Evolutionary conservation across 2,888 invertebrate genomes (phyloP), one percentile per base, ranked within the genome.

Genomic region (Craniophora ligustri): DNA sequence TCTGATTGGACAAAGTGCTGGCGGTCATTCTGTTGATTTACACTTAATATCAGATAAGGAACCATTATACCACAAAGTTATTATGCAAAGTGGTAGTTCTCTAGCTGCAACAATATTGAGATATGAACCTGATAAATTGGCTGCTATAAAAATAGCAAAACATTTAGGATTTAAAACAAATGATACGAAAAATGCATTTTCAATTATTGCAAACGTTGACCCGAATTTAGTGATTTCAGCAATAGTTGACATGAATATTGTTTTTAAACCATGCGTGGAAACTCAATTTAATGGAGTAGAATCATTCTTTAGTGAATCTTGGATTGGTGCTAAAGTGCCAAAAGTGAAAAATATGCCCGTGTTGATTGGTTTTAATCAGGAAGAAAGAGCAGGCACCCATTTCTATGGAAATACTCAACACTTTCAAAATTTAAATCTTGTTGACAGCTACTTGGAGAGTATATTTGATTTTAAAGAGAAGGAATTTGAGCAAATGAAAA

Each of bases 191-290:
- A 71, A 80, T 55, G 86, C 87, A 0, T 41, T 88, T 10, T 51
- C 58, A 1, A 80, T 74, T 38, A 55, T 88, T 10, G 48, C 75
- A 14, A 59, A 51, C 19, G 42, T 45, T 10, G 69, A 82, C 31
- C 54, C 83, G 0, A 53, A 67, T 10, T 44, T 58, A 34, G 65
- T 89, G 0, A 71, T 86, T 7, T 65, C 47, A 26, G 76, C 81
- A 16, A 56, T 72, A 1, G 6, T 32, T 7, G 71, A 71, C 6
- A 44, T 78, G 2, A 64, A 64, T 7, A 62, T 78, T 2, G 18
- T 42, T 1, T 82, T 82, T 44, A 79, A 72, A 56, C 84, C 85
- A 0, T 89, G 89, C 40, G 67, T 84, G 2, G 89, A 89, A 67
- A 73, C 72, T 18, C 47, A 74, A 36, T 84, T 85, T 42, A 75